A percentile compares a stretch with the other conserved stretches of the same genome.
These are phyloP conservation scores for Chelon auratus DNA, from an alignment of 2,797 vertebrate species.

Conservation along the genomic window DNA sequence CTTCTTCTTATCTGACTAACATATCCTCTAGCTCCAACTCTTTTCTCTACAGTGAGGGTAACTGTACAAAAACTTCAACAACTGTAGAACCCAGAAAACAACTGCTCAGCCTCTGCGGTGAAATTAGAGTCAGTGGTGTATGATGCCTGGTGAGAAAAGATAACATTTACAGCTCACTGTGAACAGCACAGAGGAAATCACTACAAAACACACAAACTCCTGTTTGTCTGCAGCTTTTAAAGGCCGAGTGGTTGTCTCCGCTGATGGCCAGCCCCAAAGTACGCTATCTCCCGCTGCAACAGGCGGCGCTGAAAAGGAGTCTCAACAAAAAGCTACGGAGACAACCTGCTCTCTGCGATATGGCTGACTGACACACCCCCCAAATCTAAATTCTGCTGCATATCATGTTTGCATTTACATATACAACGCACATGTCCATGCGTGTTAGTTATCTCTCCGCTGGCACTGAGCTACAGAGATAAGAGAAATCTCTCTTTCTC, in stretches of 20 bases:
- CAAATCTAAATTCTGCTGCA: slow-evolving; percentile 5
- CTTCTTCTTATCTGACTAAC: too few species aligned
- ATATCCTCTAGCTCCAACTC: too few species aligned
- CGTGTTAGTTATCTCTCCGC: slow-evolving; percentile 29
- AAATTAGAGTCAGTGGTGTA: slow-evolving; percentile 2
- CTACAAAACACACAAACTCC: slow-evolving; percentile 30
- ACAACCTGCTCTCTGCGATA: slow-evolving; percentile 42
- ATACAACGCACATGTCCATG: slow-evolving; percentile 1
- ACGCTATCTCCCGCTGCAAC: slow-evolving; percentile 64
- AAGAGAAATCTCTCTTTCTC: slow-evolving; percentile 30
- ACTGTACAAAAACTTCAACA: not conserved
- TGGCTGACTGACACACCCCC: not conserved
- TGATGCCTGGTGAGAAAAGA: slow-evolving; percentile 58
- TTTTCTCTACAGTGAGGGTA: too few species aligned
- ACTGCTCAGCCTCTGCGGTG: not conserved
- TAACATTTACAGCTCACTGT: slow-evolving; percentile 58
- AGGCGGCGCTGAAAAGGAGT: slow-evolving; percentile 33
- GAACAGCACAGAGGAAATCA: slow-evolving; percentile 35
- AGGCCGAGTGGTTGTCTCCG: slow-evolving; percentile 35
- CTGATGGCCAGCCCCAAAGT: slow-evolving; percentile 30
- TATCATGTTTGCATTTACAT: slow-evolving; percentile 26
- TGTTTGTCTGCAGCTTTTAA: slow-evolving; percentile 46
- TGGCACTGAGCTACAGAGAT: slow-evolving; percentile 48
- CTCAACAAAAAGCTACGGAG: slow-evolving; percentile 17
- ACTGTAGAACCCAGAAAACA: slow-evolving; percentile 5